Evolutionary conservation across 2,113 vertebrate species (phyloP), one percentile per base, ranked within the genome.

Genomic region (Ptychochromis oligacanthus): DNA sequence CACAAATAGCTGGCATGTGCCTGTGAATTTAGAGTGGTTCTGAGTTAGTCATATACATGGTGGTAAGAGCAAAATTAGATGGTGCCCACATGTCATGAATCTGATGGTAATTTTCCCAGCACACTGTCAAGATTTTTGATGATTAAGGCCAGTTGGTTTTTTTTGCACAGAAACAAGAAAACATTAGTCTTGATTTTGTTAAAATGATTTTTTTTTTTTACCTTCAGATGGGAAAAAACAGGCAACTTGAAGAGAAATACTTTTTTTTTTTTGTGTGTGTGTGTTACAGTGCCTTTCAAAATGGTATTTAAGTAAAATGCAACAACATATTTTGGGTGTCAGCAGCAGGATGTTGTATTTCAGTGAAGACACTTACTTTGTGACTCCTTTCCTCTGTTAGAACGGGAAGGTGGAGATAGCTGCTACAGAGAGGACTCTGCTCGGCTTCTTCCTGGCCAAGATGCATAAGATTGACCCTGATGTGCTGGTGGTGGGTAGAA

Each of bases 381-480:
- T 57, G 43, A 36, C 18, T 62, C 8, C 4, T 12, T 59, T 22
- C 9, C 86, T 95, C 72, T 93, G 89, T 89, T 93, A 99, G 98
- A 99, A 99, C 43, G 95, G 96, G 59, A 98, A 97, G 84, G 96
- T 98, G 93, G 98, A 99, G 95, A 96, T 99, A 43, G 97, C 97
- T 74, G 93, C 95, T 36, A 97, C 98, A 59, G 98, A 99, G 92
- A 96, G 98, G 85, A 97, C 97, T 17, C 93, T 99, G 82, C 94
- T 99, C 55, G 98, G 97, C 58, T 99, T 98, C 95, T 97, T 99
- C 87, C 95, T 99, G 88, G 98, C 98, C 1, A 99, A 99, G 93
- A 94, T 99, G 95, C 98, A 99, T 94, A 99, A 98, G 95, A 97
- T 99, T 64, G 98, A 99, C 92, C 98, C 98, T 59, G 98, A 99